Evolutionary conservation across 1,140 invertebrate species (phyloP).

Genomic region (Stratiolaelaps scimitus): DNA sequence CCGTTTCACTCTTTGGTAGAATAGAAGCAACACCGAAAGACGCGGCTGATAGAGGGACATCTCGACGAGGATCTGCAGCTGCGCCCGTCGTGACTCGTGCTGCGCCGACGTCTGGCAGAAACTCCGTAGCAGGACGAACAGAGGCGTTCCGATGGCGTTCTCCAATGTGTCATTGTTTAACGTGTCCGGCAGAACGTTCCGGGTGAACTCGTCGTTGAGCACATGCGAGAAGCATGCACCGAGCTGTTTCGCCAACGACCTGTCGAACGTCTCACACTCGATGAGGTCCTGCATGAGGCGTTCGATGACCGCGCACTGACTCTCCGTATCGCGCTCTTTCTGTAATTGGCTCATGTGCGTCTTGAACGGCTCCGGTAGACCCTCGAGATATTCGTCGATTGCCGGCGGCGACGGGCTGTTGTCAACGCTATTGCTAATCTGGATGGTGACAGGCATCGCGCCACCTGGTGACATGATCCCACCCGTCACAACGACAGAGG

Average conservation of each 20-base stretch:
- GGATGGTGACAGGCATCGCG: too few species aligned
- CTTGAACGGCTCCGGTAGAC: conserved; percentile 1
- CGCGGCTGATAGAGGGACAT: conserved; percentile 29
- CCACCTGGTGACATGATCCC: neutral
- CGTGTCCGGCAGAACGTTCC: conserved; percentile 45
- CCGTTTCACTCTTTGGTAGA: conserved; percentile 28
- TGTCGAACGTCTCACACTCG: conserved; percentile 46
- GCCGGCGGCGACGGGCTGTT: neutral
- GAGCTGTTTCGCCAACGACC: conserved; percentile 48
- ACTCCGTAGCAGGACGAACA: conserved; percentile 60
- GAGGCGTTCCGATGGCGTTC: conserved; percentile 62
- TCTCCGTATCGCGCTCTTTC: conserved; percentile 12
- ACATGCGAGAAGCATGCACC: conserved; percentile 46
- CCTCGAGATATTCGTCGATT: conserved; percentile 13
- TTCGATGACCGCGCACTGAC: conserved; percentile 4
- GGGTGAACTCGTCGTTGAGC: conserved; percentile 44
- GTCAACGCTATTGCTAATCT: neutral
- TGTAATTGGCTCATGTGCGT: conserved; percentile 28
- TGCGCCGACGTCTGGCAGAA: conserved; percentile 26
- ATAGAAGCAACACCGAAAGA: conserved; percentile 12
- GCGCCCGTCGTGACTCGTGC: conserved; percentile 1
- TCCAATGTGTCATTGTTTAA: conserved; percentile 49
- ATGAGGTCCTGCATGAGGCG: conserved; percentile 12
- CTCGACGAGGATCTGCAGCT: conserved; percentile 29
- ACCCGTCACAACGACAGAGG: neutral